Evolutionary conservation across 2,113 vertebrate genomes (phyloP).

Genomic region (Paratilapia polleni): DNA sequence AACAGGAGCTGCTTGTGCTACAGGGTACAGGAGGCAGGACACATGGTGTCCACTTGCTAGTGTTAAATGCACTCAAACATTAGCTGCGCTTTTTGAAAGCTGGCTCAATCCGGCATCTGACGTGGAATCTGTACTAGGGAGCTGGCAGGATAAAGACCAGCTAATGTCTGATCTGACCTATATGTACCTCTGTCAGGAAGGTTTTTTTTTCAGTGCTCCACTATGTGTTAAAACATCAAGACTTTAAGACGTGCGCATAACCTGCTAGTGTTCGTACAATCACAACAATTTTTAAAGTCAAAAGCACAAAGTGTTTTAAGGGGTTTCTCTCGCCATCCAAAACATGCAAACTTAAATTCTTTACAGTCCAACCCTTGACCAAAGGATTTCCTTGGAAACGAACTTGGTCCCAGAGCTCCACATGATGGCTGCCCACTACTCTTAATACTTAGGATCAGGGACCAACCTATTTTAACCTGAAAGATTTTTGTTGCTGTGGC

Average conservation of each 20-base stretch:
- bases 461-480: background rate
- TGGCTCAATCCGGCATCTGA: background rate
- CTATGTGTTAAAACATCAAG: background rate
- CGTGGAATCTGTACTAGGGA: background rate
- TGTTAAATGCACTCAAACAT: background rate
- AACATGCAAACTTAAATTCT: background rate
- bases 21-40: background rate
- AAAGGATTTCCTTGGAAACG: no score
- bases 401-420: background rate
- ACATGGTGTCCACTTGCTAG: background rate
- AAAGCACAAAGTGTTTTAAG: background rate
- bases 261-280: background rate
- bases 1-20: background rate
- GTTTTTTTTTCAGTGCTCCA: no score
- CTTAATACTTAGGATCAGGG: background rate
- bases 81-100: background rate
- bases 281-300: no score
- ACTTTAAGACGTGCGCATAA: background rate
- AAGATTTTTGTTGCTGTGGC: background rate
- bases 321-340: background rate
- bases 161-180: background rate
- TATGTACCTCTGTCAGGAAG: background rate
- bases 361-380: background rate
- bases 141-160: rapidly evolving
- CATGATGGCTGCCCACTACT: background rate